These are phyloP conservation scores for Caligus rogercresseyi DNA, from an alignment of 1,140 invertebrate species.

Conservation along the genomic window DNA sequence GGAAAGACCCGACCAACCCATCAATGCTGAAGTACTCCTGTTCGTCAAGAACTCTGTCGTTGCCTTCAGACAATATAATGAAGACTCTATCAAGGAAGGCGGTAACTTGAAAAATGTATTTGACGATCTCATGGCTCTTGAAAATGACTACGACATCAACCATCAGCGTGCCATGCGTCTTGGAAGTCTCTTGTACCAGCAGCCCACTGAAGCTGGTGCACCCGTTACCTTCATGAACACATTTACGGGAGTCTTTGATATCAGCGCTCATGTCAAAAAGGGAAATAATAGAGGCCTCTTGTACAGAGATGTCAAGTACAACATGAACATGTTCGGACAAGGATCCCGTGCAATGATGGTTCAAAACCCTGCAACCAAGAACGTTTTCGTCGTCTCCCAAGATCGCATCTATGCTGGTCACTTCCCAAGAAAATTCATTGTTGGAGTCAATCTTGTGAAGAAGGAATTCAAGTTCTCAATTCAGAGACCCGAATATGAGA, in stretches of 20 bases:
- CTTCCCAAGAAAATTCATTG: constrained; percentile 11
- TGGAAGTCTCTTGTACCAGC: constrained; percentile 11
- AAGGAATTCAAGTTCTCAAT: constrained; percentile 16
- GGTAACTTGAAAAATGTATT: constrained; percentile 4
- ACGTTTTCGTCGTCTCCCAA: background rate
- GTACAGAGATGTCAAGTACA: constrained; percentile 13
- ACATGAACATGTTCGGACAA: constrained; percentile 2
- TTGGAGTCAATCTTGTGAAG: constrained; percentile 18
- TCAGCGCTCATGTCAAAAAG: constrained; percentile 6
- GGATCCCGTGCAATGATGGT: background rate
- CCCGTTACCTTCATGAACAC: constrained; percentile 10
- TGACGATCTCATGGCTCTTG: background rate
- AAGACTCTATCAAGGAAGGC: background rate
- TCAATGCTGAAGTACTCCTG: background rate
- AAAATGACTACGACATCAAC: constrained; percentile 14
- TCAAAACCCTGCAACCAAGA: background rate
- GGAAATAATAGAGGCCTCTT: constrained; percentile 15
- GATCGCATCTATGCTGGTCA: constrained; percentile 3
- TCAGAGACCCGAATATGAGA: background rate
- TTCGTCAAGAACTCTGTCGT: constrained; percentile 9
- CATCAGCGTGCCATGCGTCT: constrained; percentile 6
- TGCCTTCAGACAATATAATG: constrained; percentile 5
- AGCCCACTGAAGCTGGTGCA: constrained; percentile 8
- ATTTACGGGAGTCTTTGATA: background rate
- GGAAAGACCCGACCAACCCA: constrained; percentile 6